A percentile compares a stretch with the other conserved stretches of the same genome.
Evolutionary conservation across 2,113 vertebrate genomes (phyloP).

Genomic region (Dendropsophus ebraccatus): DNA sequence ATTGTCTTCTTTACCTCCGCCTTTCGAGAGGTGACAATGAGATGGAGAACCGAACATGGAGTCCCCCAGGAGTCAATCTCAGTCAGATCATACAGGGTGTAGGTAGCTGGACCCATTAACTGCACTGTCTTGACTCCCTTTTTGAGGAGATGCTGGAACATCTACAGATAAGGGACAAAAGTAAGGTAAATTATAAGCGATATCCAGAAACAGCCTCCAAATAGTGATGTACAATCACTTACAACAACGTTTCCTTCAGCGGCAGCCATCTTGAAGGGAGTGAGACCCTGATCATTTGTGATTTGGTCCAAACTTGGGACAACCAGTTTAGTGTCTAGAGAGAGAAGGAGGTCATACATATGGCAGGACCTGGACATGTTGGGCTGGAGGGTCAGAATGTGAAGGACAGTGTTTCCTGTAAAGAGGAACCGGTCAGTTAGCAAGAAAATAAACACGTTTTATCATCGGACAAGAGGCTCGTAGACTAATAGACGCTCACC

Average conservation of each 20-base stretch:
- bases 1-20: conserved; percentile 69
- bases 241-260: conserved; percentile 91
- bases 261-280: conserved; percentile 91
- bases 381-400: conserved; percentile 87
- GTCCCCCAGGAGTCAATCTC: conserved; percentile 85
- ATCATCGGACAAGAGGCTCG: not conserved
- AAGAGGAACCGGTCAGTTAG: not conserved
- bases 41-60: conserved; percentile 80
- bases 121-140: conserved; percentile 76
- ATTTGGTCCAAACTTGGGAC: conserved; percentile 79
- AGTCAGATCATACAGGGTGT: conserved; percentile 81
- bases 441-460: not conserved
- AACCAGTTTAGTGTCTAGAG: conserved; percentile 74
- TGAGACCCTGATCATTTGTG: conserved; percentile 85
- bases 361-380: conserved; percentile 86
- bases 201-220: not conserved
- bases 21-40: conserved; percentile 78
- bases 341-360: conserved; percentile 85
- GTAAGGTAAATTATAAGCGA: not conserved
- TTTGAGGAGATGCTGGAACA: conserved; percentile 82
- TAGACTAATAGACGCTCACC: conserved; percentile 72
- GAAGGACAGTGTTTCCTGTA: conserved; percentile 90
- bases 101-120: conserved; percentile 77
- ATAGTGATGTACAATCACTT: conserved; percentile 52
- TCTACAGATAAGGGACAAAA: conserved; percentile 66